Evolutionary conservation across 2,797 vertebrate species (phyloP).

Genomic region (Mormyrus hasselquistii): DNA sequence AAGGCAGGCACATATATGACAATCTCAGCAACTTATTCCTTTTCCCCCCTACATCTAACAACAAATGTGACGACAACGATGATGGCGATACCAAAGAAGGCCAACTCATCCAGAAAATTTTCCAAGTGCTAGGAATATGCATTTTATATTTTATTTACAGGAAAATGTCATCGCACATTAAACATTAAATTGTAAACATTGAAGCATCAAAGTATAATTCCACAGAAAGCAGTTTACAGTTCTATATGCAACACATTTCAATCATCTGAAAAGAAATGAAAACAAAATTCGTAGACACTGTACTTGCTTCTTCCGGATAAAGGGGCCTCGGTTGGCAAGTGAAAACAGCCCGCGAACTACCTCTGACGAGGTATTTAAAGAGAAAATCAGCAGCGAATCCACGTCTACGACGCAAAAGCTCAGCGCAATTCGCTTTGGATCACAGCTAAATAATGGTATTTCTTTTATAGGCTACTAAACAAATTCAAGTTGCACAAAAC

Average conservation of each 20-base stretch:
- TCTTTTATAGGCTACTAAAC: not conserved
- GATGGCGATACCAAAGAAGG: not conserved
- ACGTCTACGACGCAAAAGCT: not conserved
- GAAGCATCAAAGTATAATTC: not conserved
- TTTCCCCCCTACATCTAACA: not conserved
- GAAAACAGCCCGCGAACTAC: not conserved
- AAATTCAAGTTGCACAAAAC: not conserved
- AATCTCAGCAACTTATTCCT: not conserved
- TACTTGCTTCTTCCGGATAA: not conserved
- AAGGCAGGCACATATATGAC: not conserved
- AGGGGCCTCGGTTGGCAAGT: not conserved
- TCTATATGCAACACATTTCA: not conserved
- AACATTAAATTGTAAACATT: not conserved
- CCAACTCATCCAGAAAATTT: not conserved
- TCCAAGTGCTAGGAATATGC: not conserved
- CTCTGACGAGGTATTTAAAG: not conserved
- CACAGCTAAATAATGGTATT: not conserved
- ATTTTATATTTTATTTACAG: not conserved
- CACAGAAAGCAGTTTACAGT: not conserved
- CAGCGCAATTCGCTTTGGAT: not conserved
- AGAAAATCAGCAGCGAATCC: not conserved
- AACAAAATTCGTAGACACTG: not conserved
- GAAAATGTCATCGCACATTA: not conserved
- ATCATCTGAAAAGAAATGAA: not conserved
- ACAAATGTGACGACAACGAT: not conserved